A percentile compares a stretch with the other conserved stretches of the same genome.
Conservation (phyloP, 2,888 invertebrate genomes). For the Troides helena region DNA sequence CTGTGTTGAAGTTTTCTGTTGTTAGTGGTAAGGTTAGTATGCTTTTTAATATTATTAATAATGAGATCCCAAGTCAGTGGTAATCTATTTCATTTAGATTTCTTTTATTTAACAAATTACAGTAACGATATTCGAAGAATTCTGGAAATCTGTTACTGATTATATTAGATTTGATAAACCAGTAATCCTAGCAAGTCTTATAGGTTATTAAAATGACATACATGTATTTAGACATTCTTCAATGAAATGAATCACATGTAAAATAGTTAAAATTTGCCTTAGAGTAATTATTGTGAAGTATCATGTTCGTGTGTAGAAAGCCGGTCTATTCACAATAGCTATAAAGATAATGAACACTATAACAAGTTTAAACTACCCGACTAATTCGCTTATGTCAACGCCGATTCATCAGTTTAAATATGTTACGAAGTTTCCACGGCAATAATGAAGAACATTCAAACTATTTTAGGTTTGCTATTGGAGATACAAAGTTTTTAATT, state of each 20-base stretch:
- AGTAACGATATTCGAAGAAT: no score
- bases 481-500: neutral
- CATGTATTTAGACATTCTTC: no score
- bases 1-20: no score
- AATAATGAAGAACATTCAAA: neutral
- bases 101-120: no score
- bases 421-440: slow-evolving; percentile 6
- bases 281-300: neutral
- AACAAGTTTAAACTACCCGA: neutral
- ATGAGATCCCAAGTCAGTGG: neutral
- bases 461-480: neutral
- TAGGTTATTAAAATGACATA: no score
- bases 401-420: slow-evolving; percentile 1
- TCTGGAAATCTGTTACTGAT: no score
- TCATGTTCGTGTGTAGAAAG: neutral
- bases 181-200: no score
- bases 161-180: no score
- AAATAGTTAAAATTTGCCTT: neutral
- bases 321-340: neutral
- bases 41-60: neutral
- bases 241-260: no score
- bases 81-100: no score
- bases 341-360: slow-evolving; percentile 2
- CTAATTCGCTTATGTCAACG: neutral
- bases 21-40: neutral